Conservation (phyloP, 1,140 invertebrate genomes). For the Nasonia vitripennis region DNA sequence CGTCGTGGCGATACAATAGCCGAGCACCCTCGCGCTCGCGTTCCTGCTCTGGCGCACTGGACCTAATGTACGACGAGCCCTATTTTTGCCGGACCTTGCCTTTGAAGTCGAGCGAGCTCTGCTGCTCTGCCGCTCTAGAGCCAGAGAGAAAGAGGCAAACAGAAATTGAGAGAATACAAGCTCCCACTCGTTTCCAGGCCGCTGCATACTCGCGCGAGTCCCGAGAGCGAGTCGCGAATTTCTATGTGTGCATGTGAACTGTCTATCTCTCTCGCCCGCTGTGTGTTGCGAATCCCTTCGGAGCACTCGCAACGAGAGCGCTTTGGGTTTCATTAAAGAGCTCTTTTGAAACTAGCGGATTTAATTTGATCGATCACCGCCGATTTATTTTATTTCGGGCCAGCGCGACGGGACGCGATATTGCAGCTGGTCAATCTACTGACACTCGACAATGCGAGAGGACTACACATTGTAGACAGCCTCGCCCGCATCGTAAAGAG, state of each 20-base stretch:
- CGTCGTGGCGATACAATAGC: conserved; percentile 51
- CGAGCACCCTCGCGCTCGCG: background rate
- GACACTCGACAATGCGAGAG: background rate
- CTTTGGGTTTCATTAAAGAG: conserved; percentile 46
- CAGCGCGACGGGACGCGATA: background rate
- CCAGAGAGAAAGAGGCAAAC: conserved; percentile 24
- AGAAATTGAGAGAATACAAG: conserved; percentile 28
- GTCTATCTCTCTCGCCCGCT: background rate
- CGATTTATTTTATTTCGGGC: conserved; percentile 44
- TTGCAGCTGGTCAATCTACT: background rate
- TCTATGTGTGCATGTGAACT: background rate
- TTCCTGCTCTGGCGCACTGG: conserved; percentile 26
- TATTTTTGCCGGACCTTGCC: conserved; percentile 55
- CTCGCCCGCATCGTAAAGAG: background rate
- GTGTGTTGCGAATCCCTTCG: conserved; percentile 33
- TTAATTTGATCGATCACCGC: conserved; percentile 49
- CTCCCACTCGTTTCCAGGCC: conserved; percentile 58
- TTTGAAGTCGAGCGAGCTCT: conserved; percentile 56
- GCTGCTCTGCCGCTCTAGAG: background rate
- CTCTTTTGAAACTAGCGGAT: conserved; percentile 42
- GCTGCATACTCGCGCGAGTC: conserved; percentile 38
- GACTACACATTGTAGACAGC: no score
- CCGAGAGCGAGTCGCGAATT: background rate
- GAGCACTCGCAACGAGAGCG: conserved; percentile 33
- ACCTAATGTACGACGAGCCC: conserved; percentile 51